Evolutionary conservation across 2,888 invertebrate genomes (phyloP).

Genomic region (Pheosia tremula): DNA sequence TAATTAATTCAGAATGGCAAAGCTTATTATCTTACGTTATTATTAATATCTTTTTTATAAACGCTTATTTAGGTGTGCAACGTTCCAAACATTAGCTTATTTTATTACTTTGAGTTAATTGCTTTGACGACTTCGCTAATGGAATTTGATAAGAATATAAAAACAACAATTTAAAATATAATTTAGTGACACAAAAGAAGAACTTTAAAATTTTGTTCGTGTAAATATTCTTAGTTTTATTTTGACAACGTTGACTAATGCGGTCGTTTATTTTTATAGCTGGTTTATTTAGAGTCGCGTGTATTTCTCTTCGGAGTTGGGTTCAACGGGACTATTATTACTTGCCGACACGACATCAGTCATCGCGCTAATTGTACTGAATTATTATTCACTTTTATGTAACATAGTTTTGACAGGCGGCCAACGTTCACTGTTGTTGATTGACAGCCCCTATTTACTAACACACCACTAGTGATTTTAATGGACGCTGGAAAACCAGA

Average conservation of each 20-base stretch:
- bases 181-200: slow-evolving; percentile 38
- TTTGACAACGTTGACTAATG: slow-evolving; percentile 82
- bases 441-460: slow-evolving; percentile 38
- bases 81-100: slow-evolving; percentile 31
- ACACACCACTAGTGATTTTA: slow-evolving; percentile 4
- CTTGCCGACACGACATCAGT: slow-evolving; percentile 78
- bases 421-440: slow-evolving; percentile 58
- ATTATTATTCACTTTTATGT: slow-evolving; percentile 73
- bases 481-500: no score
- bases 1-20: slow-evolving; percentile 60
- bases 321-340: slow-evolving; percentile 74
- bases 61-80: slow-evolving; percentile 35
- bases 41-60: slow-evolving; percentile 44
- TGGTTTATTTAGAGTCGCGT: slow-evolving; percentile 75
- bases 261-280: slow-evolving; percentile 80
- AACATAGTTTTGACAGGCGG: slow-evolving; percentile 67
- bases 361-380: slow-evolving; percentile 74
- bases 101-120: slow-evolving; percentile 44
- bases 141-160: slow-evolving; percentile 35
- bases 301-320: slow-evolving; percentile 68
- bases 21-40: slow-evolving; percentile 57
- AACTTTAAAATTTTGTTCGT: slow-evolving; percentile 49
- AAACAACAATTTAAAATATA: slow-evolving; percentile 36
- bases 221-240: slow-evolving; percentile 74
- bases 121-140: slow-evolving; percentile 44